Percentiles rank a stretch among this genome's conserved stretches.
Evolutionary conservation across 1,140 invertebrate genomes (phyloP).

Genomic region (Nasonia giraulti): DNA sequence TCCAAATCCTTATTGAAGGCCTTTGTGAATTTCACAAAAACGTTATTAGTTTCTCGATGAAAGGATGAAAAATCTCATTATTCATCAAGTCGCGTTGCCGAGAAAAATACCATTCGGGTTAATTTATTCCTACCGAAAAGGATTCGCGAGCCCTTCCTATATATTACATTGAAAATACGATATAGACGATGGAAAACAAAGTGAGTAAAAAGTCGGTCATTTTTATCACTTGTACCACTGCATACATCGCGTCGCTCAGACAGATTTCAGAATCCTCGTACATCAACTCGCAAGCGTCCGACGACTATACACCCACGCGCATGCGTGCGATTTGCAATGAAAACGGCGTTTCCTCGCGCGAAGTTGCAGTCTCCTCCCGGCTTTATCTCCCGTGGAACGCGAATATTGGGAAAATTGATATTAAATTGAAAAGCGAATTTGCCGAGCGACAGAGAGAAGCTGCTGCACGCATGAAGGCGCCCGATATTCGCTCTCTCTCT

Average conservation of each 20-base stretch:
- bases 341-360: not conserved
- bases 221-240: too few species aligned
- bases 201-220: too few species aligned
- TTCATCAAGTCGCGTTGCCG: too few species aligned
- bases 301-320: not conserved
- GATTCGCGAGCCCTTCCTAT: too few species aligned
- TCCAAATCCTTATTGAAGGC: not conserved
- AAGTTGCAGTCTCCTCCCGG: not conserved
- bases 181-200: not conserved
- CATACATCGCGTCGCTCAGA: too few species aligned
- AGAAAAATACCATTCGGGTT: too few species aligned
- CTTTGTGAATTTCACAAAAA: conserved; percentile 9
- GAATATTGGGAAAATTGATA: conserved; percentile 21
- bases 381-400: not conserved
- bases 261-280: not conserved
- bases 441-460: not conserved
- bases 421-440: conserved; percentile 36
- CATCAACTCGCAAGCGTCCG: not conserved
- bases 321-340: not conserved
- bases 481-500: not conserved
- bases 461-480: not conserved
- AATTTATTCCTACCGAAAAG: too few species aligned
- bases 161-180: too few species aligned
- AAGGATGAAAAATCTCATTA: not conserved
- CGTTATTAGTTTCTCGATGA: not conserved